Conservation (phyloP, 2,797 vertebrate species). For the Varecia variegata region DNA sequence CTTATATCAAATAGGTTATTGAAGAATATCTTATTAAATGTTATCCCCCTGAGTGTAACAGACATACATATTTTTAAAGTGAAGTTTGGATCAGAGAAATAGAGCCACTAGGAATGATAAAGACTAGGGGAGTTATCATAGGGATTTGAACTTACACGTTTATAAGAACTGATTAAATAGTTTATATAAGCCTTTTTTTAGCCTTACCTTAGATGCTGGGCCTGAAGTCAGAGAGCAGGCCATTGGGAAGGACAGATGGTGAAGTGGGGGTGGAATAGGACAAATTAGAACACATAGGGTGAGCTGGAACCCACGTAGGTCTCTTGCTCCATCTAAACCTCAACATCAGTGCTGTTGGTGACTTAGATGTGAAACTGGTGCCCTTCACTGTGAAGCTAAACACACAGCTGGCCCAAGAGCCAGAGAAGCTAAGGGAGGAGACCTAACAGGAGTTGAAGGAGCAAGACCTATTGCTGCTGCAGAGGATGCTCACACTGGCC, state of each 20-base stretch:
- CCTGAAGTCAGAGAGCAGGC: not conserved
- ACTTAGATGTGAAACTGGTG: not conserved
- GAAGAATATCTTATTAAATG: not conserved
- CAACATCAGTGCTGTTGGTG: not conserved
- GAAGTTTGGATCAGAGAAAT: not conserved
- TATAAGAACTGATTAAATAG: not conserved
- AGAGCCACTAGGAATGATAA: not conserved
- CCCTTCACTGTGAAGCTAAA: not conserved
- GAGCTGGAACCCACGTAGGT: not conserved
- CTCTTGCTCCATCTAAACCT: not conserved
- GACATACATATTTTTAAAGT: not conserved
- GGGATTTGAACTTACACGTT: not conserved
- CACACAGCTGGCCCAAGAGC: not conserved
- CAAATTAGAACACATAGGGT: accelerated
- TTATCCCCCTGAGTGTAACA: not conserved
- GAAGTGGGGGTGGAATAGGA: not conserved
- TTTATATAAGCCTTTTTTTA: not conserved
- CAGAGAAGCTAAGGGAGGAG: not conserved
- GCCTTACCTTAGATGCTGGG: not conserved
- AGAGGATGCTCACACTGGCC: not conserved
- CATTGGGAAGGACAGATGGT: not conserved
- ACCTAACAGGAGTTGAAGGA: not conserved
- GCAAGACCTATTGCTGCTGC: accelerated
- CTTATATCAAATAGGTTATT: not conserved
- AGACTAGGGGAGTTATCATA: not conserved